These are phyloP conservation scores for Drosophila quinaria DNA, from an alignment of 2,888 invertebrate genomes.

Conservation along the genomic window DNA sequence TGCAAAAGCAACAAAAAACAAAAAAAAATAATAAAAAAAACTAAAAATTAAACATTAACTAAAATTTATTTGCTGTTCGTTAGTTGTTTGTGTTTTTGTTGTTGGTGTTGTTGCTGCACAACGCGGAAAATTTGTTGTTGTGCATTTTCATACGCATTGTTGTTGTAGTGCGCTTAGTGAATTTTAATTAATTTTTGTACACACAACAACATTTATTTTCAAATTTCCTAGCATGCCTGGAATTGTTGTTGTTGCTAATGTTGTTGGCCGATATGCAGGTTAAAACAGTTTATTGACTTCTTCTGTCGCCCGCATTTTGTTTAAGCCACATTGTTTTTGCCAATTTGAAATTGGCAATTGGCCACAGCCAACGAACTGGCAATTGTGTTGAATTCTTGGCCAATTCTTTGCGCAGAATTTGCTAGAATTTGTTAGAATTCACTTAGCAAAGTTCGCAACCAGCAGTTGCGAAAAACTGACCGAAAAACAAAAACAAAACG, in stretches of 20 bases:
- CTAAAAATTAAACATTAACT: constrained; percentile 40
- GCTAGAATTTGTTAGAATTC: constrained; percentile 56
- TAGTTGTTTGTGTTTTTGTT: constrained; percentile 30
- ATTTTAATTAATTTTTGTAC: constrained; percentile 69
- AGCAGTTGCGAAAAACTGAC: constrained; percentile 37
- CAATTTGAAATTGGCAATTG: constrained; percentile 28
- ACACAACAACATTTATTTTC: constrained; percentile 36
- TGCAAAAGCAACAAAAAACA: constrained; percentile 15
- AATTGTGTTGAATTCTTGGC: constrained; percentile 32
- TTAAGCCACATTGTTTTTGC: constrained; percentile 24
- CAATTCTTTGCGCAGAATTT: constrained; percentile 55
- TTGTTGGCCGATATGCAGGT: constrained; percentile 65
- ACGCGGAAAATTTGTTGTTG: constrained; percentile 67
- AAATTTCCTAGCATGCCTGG: constrained; percentile 58
- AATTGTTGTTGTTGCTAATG: constrained; percentile 31
- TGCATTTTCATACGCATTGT: constrained; percentile 51
- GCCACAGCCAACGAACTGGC: constrained; percentile 1
- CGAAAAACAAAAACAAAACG: constrained; percentile 20
- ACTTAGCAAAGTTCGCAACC: constrained; percentile 65
- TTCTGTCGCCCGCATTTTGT: constrained; percentile 48
- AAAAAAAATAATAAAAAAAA: constrained; percentile 24
- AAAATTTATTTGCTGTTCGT: constrained; percentile 55
- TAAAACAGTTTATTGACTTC: constrained; percentile 80
- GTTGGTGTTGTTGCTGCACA: constrained; percentile 33
- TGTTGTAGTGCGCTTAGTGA: constrained; percentile 47